Base-by-base conservation (phyloP, 2,888 invertebrate species). In the Idaea aversata region DNA sequence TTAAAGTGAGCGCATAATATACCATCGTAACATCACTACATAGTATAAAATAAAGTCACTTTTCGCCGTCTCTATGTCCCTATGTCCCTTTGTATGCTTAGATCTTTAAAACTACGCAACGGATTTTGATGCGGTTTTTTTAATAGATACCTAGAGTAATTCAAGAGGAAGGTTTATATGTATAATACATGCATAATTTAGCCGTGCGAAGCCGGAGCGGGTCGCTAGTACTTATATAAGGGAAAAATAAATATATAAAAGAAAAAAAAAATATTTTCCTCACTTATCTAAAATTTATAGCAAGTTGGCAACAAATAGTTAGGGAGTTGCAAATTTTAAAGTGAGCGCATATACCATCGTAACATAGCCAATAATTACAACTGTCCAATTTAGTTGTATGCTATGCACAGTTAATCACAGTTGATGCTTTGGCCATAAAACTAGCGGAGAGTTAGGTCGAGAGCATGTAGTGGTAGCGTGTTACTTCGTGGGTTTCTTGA, bases 361-460 rank as follows among this genome's bases (percentile, higher is more conserved):
- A 73, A 75, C 75, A 72, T 66, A 64, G 69, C 65, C 73, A 77
- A 80, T 83, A 77, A 81, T 82, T 83, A 83, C 81, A 77, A 79
- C 75, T 76, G 77, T 77, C 73, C 76, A 75, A 77, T 80, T 82
- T 81, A 78, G 79, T 81, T 76, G 79, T 78, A 68, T 77, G 78
- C 83, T 80, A 80, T 80, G 82, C 78, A 78, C 82, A 81, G 84
- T 88, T 87, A 88, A 88, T 87, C 86, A 85, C 82, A 77, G 80
- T 65, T 64, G 57, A 68, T 38, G 63, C 6, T 63, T 35, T 59
- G 66, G 68, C 61, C n/a, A 61, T 34, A 2, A n/a, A 47, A 47
- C 57, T 57, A 77, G 75, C 75, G 59, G n/a, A 59, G 65, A 34
- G 61, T 59, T 15, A 15, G 15, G 15, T 35, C 61, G 4, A 36